Base-by-base conservation (phyloP, 1,140 invertebrate species). In the Leptinotarsa undecemlineata region DNA sequence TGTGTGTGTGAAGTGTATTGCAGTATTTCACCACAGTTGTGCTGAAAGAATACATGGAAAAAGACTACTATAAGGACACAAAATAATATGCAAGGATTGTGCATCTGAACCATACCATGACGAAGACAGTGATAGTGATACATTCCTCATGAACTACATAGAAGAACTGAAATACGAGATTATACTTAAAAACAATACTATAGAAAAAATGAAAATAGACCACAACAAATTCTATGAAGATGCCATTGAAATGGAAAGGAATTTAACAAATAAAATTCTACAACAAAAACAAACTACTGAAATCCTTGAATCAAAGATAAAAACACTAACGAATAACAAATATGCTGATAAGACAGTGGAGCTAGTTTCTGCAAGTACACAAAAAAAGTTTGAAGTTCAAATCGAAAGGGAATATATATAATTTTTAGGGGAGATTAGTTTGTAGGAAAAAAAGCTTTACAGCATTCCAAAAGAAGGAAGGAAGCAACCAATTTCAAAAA, bases 161-260 rank as follows among this genome's bases (percentile, higher is more conserved):
- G 26, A 5, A 26, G 26, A 26, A 26, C 26, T 26, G 5, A 26
- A 26, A 26, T 1, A 4, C 4, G 26, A 26, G 26, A 26, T 26
- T 5, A 26, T 26, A 26, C 4, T 5, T 5, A 26, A 26, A 26
- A 26, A 5, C 5, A 26, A 26, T 23, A 26, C 26, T 26, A 23
- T 23, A 26, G 5, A 26, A 26, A 26, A 26, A 26, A 26, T 26
- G 3, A 26, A 26, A 26, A 5, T 26, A 26, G 26, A 6, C 0
- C 26, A 26, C 48, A 51, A 51, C 48, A 51, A 51, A 51, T 51
- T 51, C 48, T 51, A 51, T 51, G 48, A 51, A 51, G 48, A 51
- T 51, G 48, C 48, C 48, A 51, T 51, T 15, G 48, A 51, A 51
- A 51, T 51, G 48, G 48, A 51, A 51, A 51, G 48, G 48, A 13